These are phyloP conservation scores for Pungitius pungitius DNA, from an alignment of 2,113 vertebrate species.

Conservation along the genomic window DNA sequence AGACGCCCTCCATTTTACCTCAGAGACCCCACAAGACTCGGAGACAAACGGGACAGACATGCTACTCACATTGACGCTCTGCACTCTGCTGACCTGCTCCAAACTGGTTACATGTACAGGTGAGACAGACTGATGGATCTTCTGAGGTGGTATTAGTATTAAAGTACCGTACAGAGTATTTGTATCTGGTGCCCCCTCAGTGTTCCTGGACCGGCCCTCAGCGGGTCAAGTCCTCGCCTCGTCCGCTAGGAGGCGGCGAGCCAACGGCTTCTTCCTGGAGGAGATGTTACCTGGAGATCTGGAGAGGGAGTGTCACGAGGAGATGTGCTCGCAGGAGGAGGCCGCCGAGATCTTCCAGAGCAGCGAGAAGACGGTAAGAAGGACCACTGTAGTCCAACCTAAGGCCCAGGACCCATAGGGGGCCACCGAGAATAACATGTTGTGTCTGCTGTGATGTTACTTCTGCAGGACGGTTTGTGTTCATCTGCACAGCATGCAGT, in stretches of 20 bases:
- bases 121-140: constrained; percentile 19
- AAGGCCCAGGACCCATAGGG: neutral
- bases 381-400: neutral
- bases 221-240: constrained; percentile 77
- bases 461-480: too few relatives aligned
- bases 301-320: constrained; percentile 87
- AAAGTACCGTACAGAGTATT: neutral
- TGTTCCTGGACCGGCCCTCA: constrained; percentile 74
- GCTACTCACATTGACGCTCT: neutral
- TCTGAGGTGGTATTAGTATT: neutral
- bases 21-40: neutral
- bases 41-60: constrained; percentile 5
- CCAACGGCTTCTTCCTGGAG: constrained; percentile 83
- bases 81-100: constrained; percentile 32
- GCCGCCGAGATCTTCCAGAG: constrained; percentile 86
- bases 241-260: constrained; percentile 70
- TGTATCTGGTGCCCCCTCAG: constrained; percentile 52
- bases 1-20: constrained; percentile 26
- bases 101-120: constrained; percentile 45
- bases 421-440: neutral
- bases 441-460: too few relatives aligned
- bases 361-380: constrained; percentile 82
- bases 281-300: constrained; percentile 83
- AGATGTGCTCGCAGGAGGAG: constrained; percentile 85
- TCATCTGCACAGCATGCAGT: neutral